Percentiles rank a stretch among this genome's conserved stretches.
phyloP scores from a whole-genome alignment of 2,113 vertebrate species.

The Anguilla japonica region DNA sequence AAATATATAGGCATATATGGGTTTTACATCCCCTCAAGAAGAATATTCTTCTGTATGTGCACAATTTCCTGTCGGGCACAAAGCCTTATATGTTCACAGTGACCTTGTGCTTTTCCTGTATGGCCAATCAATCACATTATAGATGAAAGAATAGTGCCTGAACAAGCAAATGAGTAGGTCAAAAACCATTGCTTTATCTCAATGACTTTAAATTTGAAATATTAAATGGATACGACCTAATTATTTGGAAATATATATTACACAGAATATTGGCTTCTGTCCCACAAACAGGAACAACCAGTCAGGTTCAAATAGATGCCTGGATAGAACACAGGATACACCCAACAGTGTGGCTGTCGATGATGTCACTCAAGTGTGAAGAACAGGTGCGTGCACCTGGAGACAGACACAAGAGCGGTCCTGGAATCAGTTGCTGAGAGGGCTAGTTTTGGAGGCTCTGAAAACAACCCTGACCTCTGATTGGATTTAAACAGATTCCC shows the following conservation, averaged over 20 bases:
- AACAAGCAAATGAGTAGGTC: neutral
- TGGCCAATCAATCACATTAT: neutral
- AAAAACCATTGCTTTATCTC: neutral
- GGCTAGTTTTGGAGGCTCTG: neutral
- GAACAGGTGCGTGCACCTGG: constrained; percentile 29
- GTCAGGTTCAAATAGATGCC: constrained; percentile 46
- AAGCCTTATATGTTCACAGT: no score
- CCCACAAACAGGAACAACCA: constrained; percentile 54
- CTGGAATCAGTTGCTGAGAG: neutral
- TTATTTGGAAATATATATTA: neutral
- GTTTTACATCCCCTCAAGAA: no score
- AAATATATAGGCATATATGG: no score
- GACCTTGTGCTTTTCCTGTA: neutral
- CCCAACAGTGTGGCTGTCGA: constrained; percentile 33
- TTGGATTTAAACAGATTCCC: neutral
- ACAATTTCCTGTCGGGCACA: no score
- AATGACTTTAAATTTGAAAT: neutral
- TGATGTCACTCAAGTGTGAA: constrained; percentile 35
- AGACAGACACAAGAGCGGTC: constrained; percentile 3
- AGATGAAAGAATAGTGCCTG: neutral
- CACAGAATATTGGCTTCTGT: neutral
- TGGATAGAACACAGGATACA: constrained; percentile 44
- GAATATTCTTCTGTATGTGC: no score
- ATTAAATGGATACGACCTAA: constrained; percentile 25
- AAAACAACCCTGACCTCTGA: neutral